phyloP scores from a whole-genome alignment of 2,888 invertebrate genomes.

The Mycalesis mineus region DNA sequence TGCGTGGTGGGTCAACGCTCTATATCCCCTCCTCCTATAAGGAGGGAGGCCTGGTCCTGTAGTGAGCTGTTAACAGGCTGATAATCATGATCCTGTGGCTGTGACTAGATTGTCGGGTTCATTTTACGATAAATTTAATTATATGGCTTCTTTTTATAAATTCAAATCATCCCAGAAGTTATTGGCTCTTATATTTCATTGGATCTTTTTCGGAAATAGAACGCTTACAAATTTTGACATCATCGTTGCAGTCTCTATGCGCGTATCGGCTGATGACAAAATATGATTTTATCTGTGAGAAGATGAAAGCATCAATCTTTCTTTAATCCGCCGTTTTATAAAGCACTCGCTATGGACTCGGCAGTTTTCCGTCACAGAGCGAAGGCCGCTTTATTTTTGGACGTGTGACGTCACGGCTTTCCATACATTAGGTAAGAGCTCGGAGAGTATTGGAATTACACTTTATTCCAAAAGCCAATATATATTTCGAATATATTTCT shows the following conservation, averaged over 20 bases:
- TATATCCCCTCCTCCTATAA: too few relatives aligned
- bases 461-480: slow-evolving; percentile 13
- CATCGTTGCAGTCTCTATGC: neutral
- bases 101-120: too few relatives aligned
- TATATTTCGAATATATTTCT: neutral
- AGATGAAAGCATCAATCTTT: slow-evolving; percentile 45
- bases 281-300: slow-evolving; percentile 12
- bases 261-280: slow-evolving; percentile 2
- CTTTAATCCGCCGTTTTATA: slow-evolving; percentile 35
- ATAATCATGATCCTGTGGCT: too few relatives aligned
- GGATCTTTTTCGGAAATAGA: neutral
- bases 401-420: slow-evolving; percentile 55
- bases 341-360: slow-evolving; percentile 42
- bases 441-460: slow-evolving; percentile 12
- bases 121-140: too few relatives aligned
- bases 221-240: neutral
- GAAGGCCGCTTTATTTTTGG: slow-evolving; percentile 65
- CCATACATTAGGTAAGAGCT: slow-evolving; percentile 45
- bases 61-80: too few relatives aligned
- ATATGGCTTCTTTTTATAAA: too few relatives aligned
- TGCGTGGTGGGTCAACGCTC: too few relatives aligned
- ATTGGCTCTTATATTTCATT: too few relatives aligned
- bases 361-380: slow-evolving; percentile 56
- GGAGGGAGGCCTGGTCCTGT: too few relatives aligned
- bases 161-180: too few relatives aligned